A percentile compares a stretch with the other conserved stretches of the same genome.
phyloP scores from a whole-genome alignment of 2,888 invertebrate genomes.

The Halictus quadricinctus region DNA sequence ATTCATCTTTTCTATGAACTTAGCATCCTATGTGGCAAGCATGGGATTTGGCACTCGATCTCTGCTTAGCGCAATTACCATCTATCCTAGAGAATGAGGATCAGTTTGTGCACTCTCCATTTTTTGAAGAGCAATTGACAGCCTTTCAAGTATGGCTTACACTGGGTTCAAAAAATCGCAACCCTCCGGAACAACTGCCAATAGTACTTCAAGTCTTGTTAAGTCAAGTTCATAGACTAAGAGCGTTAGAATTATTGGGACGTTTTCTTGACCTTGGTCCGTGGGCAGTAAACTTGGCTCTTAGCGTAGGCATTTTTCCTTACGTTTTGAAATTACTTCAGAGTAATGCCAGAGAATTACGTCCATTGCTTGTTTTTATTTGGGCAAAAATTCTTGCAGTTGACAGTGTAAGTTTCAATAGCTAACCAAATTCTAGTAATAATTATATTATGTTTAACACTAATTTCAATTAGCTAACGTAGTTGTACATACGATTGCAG shows the following conservation, averaged over 20 bases:
- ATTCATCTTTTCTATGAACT: constrained; percentile 19
- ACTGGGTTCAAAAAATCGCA: constrained; percentile 89
- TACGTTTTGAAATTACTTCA: constrained; percentile 98
- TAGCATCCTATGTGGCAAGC: constrained; percentile 97
- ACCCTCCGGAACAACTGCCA: constrained; percentile 97
- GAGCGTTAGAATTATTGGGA: constrained; percentile 96
- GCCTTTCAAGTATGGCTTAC: constrained; percentile 98
- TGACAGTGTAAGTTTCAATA: constrained; percentile 89
- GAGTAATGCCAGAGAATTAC: constrained; percentile 95
- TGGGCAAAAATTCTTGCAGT: constrained; percentile 99
- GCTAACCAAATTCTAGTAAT: background rate
- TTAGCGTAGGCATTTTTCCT: constrained; percentile 99
- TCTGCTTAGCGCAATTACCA: constrained; percentile 95
- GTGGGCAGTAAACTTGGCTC: constrained; percentile 97
- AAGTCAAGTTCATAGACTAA: constrained; percentile 92
- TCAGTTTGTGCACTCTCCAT: constrained; percentile 90
- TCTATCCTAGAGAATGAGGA: constrained; percentile 86
- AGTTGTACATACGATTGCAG: constrained; percentile 82
- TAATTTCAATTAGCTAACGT: background rate
- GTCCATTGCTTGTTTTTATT: constrained; percentile 97
- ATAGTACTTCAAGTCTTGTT: constrained; percentile 96
- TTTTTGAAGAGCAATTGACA: constrained; percentile 98
- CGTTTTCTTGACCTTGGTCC: constrained; percentile 97
- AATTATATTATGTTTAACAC: background rate
- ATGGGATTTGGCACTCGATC: constrained; percentile 98